phyloP scores from a whole-genome alignment of 64 coral and sea anemone species.

The Actinia equina region DNA sequence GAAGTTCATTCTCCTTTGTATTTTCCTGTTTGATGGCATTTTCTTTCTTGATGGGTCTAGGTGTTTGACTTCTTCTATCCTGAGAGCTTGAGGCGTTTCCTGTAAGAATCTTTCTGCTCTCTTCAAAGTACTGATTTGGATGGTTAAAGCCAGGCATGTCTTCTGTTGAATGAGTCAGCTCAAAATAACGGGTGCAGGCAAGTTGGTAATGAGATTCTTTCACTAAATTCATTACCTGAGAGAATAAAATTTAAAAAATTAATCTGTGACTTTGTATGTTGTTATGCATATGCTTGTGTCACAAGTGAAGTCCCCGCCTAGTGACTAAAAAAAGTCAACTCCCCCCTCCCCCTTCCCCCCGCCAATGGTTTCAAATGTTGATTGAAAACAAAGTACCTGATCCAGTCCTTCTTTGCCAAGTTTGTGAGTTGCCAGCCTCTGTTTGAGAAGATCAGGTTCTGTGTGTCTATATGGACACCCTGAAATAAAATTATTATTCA shows the following conservation, averaged over 20 bases:
- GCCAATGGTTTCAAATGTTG: neutral
- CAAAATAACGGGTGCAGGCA: constrained; percentile 93
- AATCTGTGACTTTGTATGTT: too few relatives aligned
- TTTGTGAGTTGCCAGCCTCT: constrained; percentile 60
- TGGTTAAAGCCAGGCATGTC: constrained; percentile 62
- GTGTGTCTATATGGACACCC: constrained; percentile 93
- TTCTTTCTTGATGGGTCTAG: constrained; percentile 2
- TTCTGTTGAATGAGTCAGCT: constrained; percentile 62
- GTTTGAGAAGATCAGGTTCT: constrained; percentile 75
- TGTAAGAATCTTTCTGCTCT: constrained; percentile 53
- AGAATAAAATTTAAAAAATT: neutral
- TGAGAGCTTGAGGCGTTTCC: neutral
- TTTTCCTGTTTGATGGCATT: constrained; percentile 38
- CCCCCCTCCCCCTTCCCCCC: neutral
- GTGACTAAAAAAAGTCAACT: neutral
- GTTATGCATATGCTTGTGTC: too few relatives aligned
- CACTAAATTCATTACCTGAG: constrained; percentile 78
- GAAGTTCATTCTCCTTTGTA: constrained; percentile 24
- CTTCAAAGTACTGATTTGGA: constrained; percentile 96
- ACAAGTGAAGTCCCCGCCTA: neutral
- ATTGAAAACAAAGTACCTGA: constrained; percentile 48
- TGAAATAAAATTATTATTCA: constrained; percentile 21
- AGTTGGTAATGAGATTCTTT: constrained; percentile 93
- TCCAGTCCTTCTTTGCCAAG: constrained; percentile 64
- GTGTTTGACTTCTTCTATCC: neutral